phyloP scores from a whole-genome alignment of 2,888 invertebrate genomes.

The Allygus modestus region DNA sequence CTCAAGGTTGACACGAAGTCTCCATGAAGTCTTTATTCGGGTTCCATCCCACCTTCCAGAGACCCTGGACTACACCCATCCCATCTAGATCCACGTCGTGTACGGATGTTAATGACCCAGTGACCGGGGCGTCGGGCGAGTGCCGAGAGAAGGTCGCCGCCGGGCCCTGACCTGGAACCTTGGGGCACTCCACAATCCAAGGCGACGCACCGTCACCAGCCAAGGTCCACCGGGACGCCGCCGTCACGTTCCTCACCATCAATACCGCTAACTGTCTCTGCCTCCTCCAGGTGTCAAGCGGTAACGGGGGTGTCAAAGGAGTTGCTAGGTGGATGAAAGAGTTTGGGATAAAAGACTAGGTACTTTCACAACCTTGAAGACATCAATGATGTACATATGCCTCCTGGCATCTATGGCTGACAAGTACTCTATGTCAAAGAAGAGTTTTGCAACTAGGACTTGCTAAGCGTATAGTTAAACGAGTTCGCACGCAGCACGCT shows the following conservation, averaged over 20 bases:
- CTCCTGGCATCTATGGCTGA: no score
- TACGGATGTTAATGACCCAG: constrained; percentile 50
- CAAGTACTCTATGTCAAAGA: no score
- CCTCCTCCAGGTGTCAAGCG: not conserved
- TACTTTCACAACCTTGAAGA: no score
- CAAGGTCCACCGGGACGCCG: constrained; percentile 34
- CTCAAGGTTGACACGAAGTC: no score
- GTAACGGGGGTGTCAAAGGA: not conserved
- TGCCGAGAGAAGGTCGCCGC: constrained; percentile 1
- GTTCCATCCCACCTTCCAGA: not conserved
- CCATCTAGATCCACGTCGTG: no score
- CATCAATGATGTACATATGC: no score
- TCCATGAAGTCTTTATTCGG: no score
- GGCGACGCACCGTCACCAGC: constrained; percentile 30
- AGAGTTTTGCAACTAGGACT: no score
- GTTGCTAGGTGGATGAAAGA: not conserved
- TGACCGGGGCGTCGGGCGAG: constrained; percentile 27
- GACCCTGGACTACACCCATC: constrained; percentile 4
- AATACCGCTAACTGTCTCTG: not conserved
- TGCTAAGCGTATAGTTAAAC: no score
- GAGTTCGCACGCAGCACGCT: no score
- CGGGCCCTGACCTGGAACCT: constrained; percentile 50
- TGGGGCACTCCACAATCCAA: constrained; percentile 28
- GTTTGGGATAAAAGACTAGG: no score
- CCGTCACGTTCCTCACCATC: not conserved